These are phyloP conservation scores for Lepidocyrtinus sp. DNA, from an alignment of 2,888 invertebrate species.

Conservation along the genomic window DNA sequence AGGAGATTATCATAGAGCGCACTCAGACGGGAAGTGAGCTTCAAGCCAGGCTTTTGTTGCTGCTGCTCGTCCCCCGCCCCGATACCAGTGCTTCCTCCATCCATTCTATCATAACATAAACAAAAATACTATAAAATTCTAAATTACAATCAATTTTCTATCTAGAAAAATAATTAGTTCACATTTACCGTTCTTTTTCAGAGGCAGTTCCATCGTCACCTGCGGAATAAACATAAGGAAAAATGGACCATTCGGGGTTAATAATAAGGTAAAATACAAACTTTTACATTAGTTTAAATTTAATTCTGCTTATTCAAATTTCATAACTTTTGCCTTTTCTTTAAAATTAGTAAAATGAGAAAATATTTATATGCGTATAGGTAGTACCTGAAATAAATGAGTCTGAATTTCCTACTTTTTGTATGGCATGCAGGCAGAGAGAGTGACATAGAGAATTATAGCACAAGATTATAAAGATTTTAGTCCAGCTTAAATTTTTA, in stretches of 20 bases:
- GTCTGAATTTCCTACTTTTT: conserved; percentile 51
- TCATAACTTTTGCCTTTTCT: no score
- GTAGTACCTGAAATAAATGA: conserved; percentile 55
- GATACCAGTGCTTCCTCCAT: conserved; percentile 66
- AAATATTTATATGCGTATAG: conserved; percentile 7
- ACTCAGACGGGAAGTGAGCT: conserved; percentile 65
- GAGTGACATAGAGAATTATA: conserved; percentile 38
- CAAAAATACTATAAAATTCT: not conserved
- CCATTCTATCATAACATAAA: conserved; percentile 66
- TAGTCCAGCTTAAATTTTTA: not conserved
- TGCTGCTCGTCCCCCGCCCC: conserved; percentile 57
- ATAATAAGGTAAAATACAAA: conserved; percentile 12
- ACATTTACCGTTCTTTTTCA: conserved; percentile 69
- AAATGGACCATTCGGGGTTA: not conserved
- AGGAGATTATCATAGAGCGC: conserved; percentile 68
- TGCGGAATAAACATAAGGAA: conserved; percentile 47
- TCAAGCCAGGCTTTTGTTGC: conserved; percentile 61
- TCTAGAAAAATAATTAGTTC: not conserved
- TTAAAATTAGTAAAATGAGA: conserved; percentile 13
- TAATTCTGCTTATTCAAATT: no score
- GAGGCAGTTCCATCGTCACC: conserved; percentile 70
- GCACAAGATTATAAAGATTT: no score
- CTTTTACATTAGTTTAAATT: conserved; percentile 29
- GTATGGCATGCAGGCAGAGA: conserved; percentile 46
- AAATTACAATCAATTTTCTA: conserved; percentile 8